A percentile compares a stretch with the other conserved stretches of the same genome.
These are phyloP conservation scores for Meloidogyne chitwoodi DNA, from an alignment of 1,140 invertebrate genomes.

Conservation along the genomic window DNA sequence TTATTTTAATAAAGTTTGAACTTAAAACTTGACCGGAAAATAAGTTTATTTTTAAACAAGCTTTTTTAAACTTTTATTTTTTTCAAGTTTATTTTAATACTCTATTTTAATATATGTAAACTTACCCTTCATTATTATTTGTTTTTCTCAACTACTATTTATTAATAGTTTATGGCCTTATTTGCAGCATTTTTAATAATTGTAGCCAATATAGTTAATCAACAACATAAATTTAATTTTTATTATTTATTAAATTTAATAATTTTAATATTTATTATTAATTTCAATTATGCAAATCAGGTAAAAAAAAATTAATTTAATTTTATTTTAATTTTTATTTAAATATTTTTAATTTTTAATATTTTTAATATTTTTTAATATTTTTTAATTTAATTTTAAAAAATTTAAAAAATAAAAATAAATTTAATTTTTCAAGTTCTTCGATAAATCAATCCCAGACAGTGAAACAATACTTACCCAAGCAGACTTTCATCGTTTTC, in stretches of 20 bases:
- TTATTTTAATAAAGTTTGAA: too few relatives aligned
- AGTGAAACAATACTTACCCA: constrained; percentile 24
- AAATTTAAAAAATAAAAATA: too few relatives aligned
- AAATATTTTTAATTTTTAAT: too few relatives aligned
- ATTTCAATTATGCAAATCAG: not conserved
- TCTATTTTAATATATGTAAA: not conserved
- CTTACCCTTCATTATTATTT: too few relatives aligned
- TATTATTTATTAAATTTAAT: not conserved
- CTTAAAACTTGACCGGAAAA: not conserved
- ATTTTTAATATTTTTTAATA: too few relatives aligned
- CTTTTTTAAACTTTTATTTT: not conserved
- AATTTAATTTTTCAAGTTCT: constrained; percentile 33
- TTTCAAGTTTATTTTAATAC: not conserved
- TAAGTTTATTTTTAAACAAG: too few relatives aligned
- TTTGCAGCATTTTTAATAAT: not conserved
- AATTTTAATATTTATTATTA: not conserved
- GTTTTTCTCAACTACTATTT: too few relatives aligned
- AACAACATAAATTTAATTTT: not conserved
- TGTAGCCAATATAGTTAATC: not conserved
- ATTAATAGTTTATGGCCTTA: not conserved
- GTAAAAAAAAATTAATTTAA: not conserved
- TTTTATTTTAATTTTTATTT: too few relatives aligned
- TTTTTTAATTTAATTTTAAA: too few relatives aligned
- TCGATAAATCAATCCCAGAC: constrained; percentile 37
- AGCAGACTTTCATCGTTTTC: constrained; percentile 27